Percentiles rank a stretch among this genome's conserved stretches.
phyloP scores from a whole-genome alignment of 2,888 invertebrate species.

The Hemicrepidius hirtus region DNA sequence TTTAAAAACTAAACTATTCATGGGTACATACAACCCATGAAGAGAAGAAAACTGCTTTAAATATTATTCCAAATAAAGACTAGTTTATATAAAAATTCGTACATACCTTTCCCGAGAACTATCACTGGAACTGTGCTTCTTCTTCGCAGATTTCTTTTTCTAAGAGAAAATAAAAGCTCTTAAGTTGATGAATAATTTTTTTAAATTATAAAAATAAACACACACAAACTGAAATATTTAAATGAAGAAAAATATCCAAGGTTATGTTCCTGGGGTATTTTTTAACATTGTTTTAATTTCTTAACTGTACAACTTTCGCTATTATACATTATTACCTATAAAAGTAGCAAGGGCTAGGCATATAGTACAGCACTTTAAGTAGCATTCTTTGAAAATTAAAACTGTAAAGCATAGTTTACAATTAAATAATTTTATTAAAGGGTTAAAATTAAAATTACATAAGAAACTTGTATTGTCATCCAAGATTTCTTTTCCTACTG shows the following conservation, averaged over 20 bases:
- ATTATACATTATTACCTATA: slow-evolving; percentile 23
- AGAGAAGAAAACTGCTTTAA: too few species aligned
- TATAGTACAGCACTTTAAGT: slow-evolving; percentile 38
- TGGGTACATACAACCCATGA: too few species aligned
- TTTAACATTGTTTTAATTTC: slow-evolving; percentile 5
- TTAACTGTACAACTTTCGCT: slow-evolving; percentile 11
- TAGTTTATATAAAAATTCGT: not conserved
- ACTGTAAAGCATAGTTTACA: not conserved
- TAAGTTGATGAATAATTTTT: slow-evolving; percentile 12
- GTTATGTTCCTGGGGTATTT: slow-evolving; percentile 11
- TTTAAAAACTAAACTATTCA: too few species aligned
- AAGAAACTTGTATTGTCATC: not conserved
- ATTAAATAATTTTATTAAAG: too few species aligned
- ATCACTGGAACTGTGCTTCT: slow-evolving; percentile 75
- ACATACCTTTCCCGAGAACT: slow-evolving; percentile 76
- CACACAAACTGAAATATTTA: slow-evolving; percentile 27
- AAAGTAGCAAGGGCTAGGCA: slow-evolving; percentile 30
- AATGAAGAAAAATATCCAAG: not conserved
- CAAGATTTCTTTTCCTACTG: not conserved
- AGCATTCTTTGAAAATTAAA: not conserved
- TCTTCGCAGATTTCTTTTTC: slow-evolving; percentile 76
- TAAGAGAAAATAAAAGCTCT: slow-evolving; percentile 69
- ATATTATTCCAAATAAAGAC: too few species aligned
- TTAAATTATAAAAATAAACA: slow-evolving; percentile 41
- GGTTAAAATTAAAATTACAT: too few species aligned